Evolutionary conservation across 2,888 invertebrate genomes (phyloP).

Genomic region (Epinotia ramella): DNA sequence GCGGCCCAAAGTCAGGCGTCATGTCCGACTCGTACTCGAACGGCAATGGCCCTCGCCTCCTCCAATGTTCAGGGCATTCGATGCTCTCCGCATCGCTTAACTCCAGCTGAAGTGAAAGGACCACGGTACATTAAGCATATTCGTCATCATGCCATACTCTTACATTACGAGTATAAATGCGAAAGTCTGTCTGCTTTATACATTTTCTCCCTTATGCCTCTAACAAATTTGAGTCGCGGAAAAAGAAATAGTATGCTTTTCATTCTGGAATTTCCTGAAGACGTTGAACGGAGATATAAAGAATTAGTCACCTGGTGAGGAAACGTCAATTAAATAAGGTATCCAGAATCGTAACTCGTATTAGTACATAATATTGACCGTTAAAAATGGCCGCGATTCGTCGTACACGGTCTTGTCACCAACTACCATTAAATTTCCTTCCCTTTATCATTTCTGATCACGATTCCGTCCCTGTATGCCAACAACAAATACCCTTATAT

Average conservation of each 20-base stretch:
- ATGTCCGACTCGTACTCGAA: slow-evolving; percentile 22
- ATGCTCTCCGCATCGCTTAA: slow-evolving; percentile 47
- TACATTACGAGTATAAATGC: too few species aligned
- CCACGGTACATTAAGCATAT: not conserved
- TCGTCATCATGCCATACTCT: not conserved
- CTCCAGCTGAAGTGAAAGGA: slow-evolving; percentile 37
- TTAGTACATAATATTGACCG: too few species aligned
- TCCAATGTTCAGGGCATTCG: slow-evolving; percentile 44
- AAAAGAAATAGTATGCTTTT: too few species aligned
- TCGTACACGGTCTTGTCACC: not conserved
- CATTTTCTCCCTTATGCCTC: too few species aligned
- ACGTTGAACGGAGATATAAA: too few species aligned
- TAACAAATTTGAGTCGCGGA: too few species aligned
- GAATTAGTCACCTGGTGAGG: too few species aligned
- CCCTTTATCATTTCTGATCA: slow-evolving; percentile 17
- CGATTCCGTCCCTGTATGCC: not conserved
- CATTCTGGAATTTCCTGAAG: too few species aligned
- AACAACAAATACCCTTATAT: slow-evolving; percentile 26
- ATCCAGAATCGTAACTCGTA: too few species aligned
- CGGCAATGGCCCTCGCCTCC: not conserved
- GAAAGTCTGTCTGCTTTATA: too few species aligned
- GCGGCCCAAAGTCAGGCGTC: slow-evolving; percentile 8
- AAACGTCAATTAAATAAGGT: too few species aligned
- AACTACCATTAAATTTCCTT: not conserved
- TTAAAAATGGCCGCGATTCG: too few species aligned